Evolutionary conservation across 1,140 invertebrate genomes (phyloP).

Genomic region (Drosophila tani): DNA sequence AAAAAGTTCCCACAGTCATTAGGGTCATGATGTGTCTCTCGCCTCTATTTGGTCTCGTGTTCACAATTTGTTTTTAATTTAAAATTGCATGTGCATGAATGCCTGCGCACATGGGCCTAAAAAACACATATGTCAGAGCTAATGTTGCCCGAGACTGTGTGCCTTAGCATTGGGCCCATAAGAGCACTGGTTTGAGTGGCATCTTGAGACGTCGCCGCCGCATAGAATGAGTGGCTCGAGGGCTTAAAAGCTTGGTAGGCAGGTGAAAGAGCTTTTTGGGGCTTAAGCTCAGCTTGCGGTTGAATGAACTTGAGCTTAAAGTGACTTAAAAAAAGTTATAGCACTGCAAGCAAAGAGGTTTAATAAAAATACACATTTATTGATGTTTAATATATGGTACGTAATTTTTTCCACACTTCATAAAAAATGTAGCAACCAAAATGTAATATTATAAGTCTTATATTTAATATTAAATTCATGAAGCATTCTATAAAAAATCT

Average conservation of each 20-base stretch:
- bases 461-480: not conserved
- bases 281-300: slow-evolving; percentile 54
- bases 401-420: too few species aligned
- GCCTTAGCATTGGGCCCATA: slow-evolving; percentile 8
- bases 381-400: too few species aligned
- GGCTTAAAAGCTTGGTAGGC: slow-evolving; percentile 46
- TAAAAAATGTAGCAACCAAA: not conserved
- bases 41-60: slow-evolving; percentile 63
- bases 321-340: slow-evolving; percentile 1
- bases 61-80: slow-evolving; percentile 70
- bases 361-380: not conserved
- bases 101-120: slow-evolving; percentile 15
- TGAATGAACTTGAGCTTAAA: slow-evolving; percentile 62
- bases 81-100: slow-evolving; percentile 29
- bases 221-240: slow-evolving; percentile 56
- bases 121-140: slow-evolving; percentile 26
- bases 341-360: not conserved
- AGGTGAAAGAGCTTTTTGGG: slow-evolving; percentile 47
- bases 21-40: slow-evolving; percentile 60
- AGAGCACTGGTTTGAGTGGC: slow-evolving; percentile 46
- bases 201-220: slow-evolving; percentile 60
- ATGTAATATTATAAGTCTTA: not conserved
- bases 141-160: slow-evolving; percentile 15
- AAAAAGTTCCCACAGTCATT: slow-evolving; percentile 78
- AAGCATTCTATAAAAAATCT: too few species aligned